A percentile compares a stretch with the other conserved stretches of the same genome.
phyloP scores from a whole-genome alignment of 2,113 vertebrate species.

The Paraplagusia blochii region DNA sequence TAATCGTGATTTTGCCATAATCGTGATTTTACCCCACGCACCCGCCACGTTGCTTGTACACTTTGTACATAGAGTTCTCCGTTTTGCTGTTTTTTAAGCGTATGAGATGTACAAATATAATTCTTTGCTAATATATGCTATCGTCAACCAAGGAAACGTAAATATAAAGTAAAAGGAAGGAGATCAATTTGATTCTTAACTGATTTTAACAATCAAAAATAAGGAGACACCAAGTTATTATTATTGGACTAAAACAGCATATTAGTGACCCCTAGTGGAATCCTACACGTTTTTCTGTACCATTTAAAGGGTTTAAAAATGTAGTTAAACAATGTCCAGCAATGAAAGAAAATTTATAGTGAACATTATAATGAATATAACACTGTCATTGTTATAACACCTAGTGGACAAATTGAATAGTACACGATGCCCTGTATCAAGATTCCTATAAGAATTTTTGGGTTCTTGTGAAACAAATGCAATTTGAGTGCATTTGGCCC shows the following conservation, averaged over 20 bases:
- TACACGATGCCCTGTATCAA: too few species aligned
- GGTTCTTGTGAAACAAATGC: too few species aligned
- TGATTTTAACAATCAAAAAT: constrained; percentile 64
- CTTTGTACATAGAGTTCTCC: constrained; percentile 77
- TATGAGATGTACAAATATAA: constrained; percentile 79
- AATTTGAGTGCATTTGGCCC: too few species aligned
- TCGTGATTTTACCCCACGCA: constrained; percentile 33
- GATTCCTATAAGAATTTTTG: too few species aligned
- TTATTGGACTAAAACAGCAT: constrained; percentile 5
- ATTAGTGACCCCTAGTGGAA: too few species aligned
- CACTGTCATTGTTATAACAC: too few species aligned
- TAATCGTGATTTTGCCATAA: constrained; percentile 33
- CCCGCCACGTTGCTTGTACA: constrained; percentile 70
- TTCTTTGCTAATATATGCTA: constrained; percentile 80
- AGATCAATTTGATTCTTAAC: constrained; percentile 70
- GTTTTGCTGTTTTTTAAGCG: constrained; percentile 65
- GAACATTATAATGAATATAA: too few species aligned
- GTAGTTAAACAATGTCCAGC: too few species aligned
- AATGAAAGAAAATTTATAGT: too few species aligned
- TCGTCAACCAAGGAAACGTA: constrained; percentile 64
- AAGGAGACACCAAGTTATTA: constrained; percentile 60
- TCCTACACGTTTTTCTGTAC: too few species aligned
- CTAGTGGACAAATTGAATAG: too few species aligned
- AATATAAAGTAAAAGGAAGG: constrained; percentile 54
- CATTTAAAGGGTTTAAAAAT: too few species aligned